These are phyloP conservation scores for Aethes cnicana DNA, from an alignment of 2,888 invertebrate genomes.

Conservation along the genomic window DNA sequence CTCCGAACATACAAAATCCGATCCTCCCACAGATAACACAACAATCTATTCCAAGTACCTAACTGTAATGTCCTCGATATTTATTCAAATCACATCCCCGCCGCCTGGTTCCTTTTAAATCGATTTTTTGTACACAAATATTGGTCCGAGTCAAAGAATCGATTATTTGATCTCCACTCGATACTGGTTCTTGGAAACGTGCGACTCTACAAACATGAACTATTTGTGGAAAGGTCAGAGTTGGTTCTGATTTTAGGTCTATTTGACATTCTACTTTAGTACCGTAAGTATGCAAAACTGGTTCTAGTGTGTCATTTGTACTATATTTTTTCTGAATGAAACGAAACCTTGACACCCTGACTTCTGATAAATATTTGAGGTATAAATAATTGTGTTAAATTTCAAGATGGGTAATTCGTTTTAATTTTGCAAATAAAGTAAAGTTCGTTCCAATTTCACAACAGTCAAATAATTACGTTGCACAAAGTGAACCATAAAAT, in stretches of 20 bases:
- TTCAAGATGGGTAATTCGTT: no score
- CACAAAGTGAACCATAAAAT: not conserved
- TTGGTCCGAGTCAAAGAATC: conserved; percentile 58
- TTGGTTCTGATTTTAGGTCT: not conserved
- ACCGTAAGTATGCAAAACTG: not conserved
- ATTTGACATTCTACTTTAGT: not conserved
- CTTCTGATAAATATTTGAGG: no score
- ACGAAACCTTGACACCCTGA: no score
- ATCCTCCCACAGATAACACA: conserved; percentile 14
- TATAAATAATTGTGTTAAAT: no score
- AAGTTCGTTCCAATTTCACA: no score
- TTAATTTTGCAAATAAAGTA: no score
- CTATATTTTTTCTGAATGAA: not conserved
- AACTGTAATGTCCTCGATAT: conserved; percentile 47
- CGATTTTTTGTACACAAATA: conserved; percentile 57
- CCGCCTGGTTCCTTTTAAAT: conserved; percentile 45
- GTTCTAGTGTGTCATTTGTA: not conserved
- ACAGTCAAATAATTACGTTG: not conserved
- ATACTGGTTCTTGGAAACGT: conserved; percentile 56
- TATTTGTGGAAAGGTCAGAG: conserved; percentile 17
- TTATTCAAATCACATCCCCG: conserved; percentile 63
- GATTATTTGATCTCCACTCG: conserved; percentile 64
- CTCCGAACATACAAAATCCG: conserved; percentile 1
- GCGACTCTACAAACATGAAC: conserved; percentile 38
- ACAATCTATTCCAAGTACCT: conserved; percentile 43